These are phyloP conservation scores for Pentalonia nigronervosa DNA, from an alignment of 1,140 invertebrate species.

Conservation along the genomic window DNA sequence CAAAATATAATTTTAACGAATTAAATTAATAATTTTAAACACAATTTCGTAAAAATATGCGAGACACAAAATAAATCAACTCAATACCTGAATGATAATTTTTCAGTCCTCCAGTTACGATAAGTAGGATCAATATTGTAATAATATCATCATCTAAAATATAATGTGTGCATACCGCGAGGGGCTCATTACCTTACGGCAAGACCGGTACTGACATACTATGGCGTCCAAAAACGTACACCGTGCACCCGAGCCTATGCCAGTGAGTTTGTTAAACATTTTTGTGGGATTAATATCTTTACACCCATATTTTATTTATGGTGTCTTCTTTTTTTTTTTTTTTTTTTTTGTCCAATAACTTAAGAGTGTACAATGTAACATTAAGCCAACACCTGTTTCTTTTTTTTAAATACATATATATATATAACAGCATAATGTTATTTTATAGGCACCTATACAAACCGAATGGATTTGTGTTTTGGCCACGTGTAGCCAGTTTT, in stretches of 20 bases:
- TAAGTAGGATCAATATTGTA: neutral
- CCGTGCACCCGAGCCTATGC: neutral
- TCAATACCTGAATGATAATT: neutral
- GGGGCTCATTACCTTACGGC: slow-evolving; percentile 11
- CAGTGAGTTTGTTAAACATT: slow-evolving; percentile 12
- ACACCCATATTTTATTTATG: slow-evolving; percentile 18
- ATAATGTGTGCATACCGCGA: neutral
- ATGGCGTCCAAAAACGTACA: neutral
- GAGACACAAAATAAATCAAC: neutral
- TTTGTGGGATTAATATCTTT: slow-evolving; percentile 18
- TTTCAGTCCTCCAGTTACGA: neutral
- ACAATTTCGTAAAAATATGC: neutral
- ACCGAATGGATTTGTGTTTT: neutral
- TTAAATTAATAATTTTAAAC: neutral
- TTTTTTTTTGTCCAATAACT: neutral
- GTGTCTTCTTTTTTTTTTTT: neutral
- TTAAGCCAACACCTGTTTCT: neutral
- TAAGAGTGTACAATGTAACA: neutral
- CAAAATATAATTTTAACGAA: no score
- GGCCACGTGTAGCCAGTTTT: neutral
- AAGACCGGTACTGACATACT: slow-evolving; percentile 5
- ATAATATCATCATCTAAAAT: neutral
- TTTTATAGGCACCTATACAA: neutral
- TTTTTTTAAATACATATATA: neutral
- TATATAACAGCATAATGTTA: neutral